A percentile compares a stretch with the other conserved stretches of the same genome.
These are phyloP conservation scores for Heliconius nattereri DNA, from an alignment of 1,140 invertebrate species.

Conservation along the genomic window DNA sequence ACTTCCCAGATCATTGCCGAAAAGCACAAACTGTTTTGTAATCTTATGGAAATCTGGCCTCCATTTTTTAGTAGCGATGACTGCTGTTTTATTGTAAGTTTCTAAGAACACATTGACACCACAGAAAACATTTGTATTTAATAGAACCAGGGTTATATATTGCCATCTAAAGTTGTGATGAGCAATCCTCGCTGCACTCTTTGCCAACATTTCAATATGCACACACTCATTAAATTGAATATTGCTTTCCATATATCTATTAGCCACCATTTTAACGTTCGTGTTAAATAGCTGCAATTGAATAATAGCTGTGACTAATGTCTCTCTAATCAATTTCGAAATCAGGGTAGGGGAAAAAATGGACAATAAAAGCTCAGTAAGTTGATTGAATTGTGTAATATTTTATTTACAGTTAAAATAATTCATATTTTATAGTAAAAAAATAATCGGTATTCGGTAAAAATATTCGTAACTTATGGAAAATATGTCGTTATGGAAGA, in stretches of 20 bases:
- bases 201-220: slow-evolving; percentile 46
- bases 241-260: slow-evolving; percentile 18
- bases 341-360: slow-evolving; percentile 27
- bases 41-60: slow-evolving; percentile 39
- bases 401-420: neutral
- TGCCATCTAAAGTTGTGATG: slow-evolving; percentile 61
- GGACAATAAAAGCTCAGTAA: neutral
- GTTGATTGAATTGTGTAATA: neutral
- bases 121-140: slow-evolving; percentile 50
- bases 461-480: too few relatives aligned
- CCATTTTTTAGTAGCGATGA: slow-evolving; percentile 44
- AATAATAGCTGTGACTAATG: slow-evolving; percentile 36
- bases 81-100: slow-evolving; percentile 50
- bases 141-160: slow-evolving; percentile 57
- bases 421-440: neutral
- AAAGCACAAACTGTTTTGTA: slow-evolving; percentile 57
- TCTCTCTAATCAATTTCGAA: slow-evolving; percentile 7
- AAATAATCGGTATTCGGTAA: neutral
- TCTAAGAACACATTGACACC: slow-evolving; percentile 51
- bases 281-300: slow-evolving; percentile 39
- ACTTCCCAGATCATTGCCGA: slow-evolving; percentile 47
- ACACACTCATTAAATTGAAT: slow-evolving; percentile 39
- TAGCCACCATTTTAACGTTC: slow-evolving; percentile 41
- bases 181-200: slow-evolving; percentile 58
- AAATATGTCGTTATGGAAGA: too few relatives aligned